Base-by-base conservation (phyloP, 2,888 invertebrate species). In the Dinocampus coccinellae region DNA sequence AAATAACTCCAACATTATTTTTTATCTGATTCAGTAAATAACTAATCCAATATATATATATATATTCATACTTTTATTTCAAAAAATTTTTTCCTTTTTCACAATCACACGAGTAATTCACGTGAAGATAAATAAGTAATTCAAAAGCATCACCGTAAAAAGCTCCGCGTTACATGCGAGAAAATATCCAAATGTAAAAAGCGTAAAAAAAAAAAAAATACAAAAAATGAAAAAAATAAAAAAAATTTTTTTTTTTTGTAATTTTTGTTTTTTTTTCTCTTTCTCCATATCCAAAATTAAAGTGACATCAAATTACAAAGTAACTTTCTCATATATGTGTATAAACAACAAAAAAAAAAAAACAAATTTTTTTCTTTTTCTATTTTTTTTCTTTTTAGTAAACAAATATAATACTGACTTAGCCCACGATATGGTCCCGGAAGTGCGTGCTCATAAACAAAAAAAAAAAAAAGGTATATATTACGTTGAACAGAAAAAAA, bases 401-500 rank as follows among this genome's bases (percentile, higher is more conserved):
- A 42, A 52, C 22, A 64, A 64, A 24, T 42, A 13, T 62, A 24
- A 33, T 33, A 22, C 26, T 26, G 47, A 47, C 47, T 66, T 57
- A 26, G 57, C 36, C 39, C 66, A 66, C 36, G 66, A n/a, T 26
- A 66, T 29, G 36, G 29, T 42, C 55, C 16, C 57, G 66, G 66
- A 66, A 36, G 66, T 66, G 66, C 66, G 66, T 66, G 66, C 16
- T 34, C 26, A 57, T 24, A 22, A 24, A 22, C 55, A 26, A 20
- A 42, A 22, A 39, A 57, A 24, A 22, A 34, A 26, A 20, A 42
- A 22, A 39, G 57, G 42, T 42, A 33, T 53, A 29, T 36, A 57
- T 26, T n/a, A n/a, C 24, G 16, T 20, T 16, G 29, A 29, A 63
- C 10, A 47, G 63, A 47, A 47, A 47, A 52, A 47, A 47, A 63